Evolutionary conservation across 2,888 invertebrate species (phyloP).

Genomic region (Andrena bucephala): DNA sequence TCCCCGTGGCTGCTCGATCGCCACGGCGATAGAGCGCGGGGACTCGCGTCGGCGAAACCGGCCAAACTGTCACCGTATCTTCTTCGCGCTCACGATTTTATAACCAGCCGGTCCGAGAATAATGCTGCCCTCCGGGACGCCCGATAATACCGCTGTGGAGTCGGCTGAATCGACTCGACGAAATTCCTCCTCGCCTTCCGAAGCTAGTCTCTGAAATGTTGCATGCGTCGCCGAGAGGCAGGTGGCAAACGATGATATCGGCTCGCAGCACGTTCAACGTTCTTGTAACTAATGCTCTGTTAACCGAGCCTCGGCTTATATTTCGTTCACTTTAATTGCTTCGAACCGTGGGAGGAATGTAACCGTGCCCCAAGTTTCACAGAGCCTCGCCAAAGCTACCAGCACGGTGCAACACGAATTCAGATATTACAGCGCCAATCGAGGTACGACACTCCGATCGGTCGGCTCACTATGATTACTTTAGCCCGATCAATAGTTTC

Average conservation of each 20-base stretch:
- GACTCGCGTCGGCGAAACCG: neutral
- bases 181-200: too few relatives aligned
- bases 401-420: neutral
- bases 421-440: neutral
- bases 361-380: neutral
- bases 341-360: neutral
- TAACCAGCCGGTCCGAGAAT: neutral
- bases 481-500: too few relatives aligned
- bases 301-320: neutral
- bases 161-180: too few relatives aligned
- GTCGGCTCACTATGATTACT: neutral
- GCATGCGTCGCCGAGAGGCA: too few relatives aligned
- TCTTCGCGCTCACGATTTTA: neutral
- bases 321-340: neutral
- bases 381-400: neutral
- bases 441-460: neutral
- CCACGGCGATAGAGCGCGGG: neutral
- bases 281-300: neutral
- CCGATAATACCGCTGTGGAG: too few relatives aligned
- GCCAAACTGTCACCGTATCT: neutral
- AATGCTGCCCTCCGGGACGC: too few relatives aligned
- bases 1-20: constrained; percentile 4
- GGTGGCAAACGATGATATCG: too few relatives aligned
- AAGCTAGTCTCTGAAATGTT: too few relatives aligned
- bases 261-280: too few relatives aligned